Conservation (phyloP, 2,113 vertebrate genomes). For the Phylloscopus whistleri region DNA sequence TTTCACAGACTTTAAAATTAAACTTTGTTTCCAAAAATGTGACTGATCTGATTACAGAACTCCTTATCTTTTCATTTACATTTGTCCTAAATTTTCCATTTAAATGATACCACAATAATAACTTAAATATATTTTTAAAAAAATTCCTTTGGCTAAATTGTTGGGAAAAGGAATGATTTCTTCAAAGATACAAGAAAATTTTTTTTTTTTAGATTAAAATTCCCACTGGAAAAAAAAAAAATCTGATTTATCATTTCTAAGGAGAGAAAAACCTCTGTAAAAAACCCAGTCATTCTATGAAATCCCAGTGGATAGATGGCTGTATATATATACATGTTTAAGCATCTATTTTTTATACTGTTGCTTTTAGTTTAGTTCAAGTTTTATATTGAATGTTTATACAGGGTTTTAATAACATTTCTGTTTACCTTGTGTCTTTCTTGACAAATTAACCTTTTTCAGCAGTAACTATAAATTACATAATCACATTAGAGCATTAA, state of each 20-base stretch:
- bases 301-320: neutral
- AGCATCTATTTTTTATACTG: conserved; percentile 13
- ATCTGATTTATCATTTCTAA: neutral
- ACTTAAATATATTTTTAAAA: neutral
- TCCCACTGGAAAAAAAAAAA: neutral
- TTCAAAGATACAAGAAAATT: neutral
- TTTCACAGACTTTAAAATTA: neutral
- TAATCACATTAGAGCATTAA: conserved; percentile 57
- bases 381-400: conserved; percentile 33
- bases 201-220: neutral
- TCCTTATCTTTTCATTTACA: neutral
- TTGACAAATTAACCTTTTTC: conserved; percentile 56
- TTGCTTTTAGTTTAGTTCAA: conserved; percentile 13
- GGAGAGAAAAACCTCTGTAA: neutral
- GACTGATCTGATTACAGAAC: neutral
- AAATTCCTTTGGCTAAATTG: neutral
- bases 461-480: conserved; percentile 45
- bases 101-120: neutral
- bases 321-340: neutral
- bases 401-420: conserved; percentile 48
- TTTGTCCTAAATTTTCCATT: neutral
- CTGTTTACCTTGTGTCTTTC: conserved; percentile 59
- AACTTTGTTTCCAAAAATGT: neutral
- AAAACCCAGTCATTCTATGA: neutral
- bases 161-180: neutral